Base-by-base conservation (phyloP, 2,113 vertebrate genomes). In the Synchiropus splendidus region DNA sequence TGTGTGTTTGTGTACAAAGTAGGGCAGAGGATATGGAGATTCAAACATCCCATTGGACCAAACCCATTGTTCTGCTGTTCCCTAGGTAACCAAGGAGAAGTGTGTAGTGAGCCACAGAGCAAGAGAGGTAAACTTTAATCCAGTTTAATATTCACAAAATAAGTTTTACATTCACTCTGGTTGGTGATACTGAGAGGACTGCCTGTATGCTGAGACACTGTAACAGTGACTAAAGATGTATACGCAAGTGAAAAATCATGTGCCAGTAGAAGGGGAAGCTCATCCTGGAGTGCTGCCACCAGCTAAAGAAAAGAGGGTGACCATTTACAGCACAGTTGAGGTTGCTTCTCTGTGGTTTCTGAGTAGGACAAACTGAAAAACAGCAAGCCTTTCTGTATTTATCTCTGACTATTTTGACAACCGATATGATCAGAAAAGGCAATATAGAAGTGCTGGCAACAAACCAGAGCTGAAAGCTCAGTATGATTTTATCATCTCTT, bases 21-120 rank as follows among this genome's bases (percentile, higher is more conserved):
- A 62, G 65, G 48, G 43, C 64, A 61, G 52, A 61, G 66, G 58
- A 69, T 51, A 65, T 35, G 32, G 12, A 49, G 67, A 58, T 65
- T 40, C 53, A 77, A 79, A 74, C 74, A 74, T 60, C 58, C 58
- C 55, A 51, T 37, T 15, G 64, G 51, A 43, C 45, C 32, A 46
- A n/a, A 21, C 47, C 47, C 48, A 72, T 75, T 79, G 74, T 79
- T 64, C 57, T 27, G 48, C 34, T 17, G 55, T 75, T 75, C 51
- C 74, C 71, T 64, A 38, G 16, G 72, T 54, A 64, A 75, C 77
- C 54, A 40, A 62, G 69, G 58, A 60, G 39, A 61, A 53, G 37
- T 33, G 45, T 31, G 38, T 14, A 15, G 33, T 39, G 27, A 32
- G 27, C 14, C 33, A 13, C 34, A 1, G 9, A 11, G 39, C 12